phyloP scores from a whole-genome alignment of 2,113 vertebrate species.

The Scortum barcoo region DNA sequence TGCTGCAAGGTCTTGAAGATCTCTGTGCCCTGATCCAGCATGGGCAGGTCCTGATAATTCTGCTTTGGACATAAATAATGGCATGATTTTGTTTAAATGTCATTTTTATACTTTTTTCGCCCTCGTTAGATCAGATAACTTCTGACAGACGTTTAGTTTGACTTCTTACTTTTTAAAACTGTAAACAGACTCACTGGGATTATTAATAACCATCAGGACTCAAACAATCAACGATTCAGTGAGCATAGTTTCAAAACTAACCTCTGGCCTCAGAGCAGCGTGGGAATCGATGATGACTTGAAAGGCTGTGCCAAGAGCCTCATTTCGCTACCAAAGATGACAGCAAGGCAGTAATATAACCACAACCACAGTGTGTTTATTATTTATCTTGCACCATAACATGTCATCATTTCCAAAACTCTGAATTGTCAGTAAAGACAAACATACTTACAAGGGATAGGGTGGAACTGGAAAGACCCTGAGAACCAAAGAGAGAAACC shows the following conservation, averaged over 20 bases:
- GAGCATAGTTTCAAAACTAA: slow-evolving; percentile 64
- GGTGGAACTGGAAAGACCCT: slow-evolving; percentile 85
- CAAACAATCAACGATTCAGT: neutral
- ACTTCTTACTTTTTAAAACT: neutral
- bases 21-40: slow-evolving; percentile 92
- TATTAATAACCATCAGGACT: neutral
- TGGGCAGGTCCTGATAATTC: slow-evolving; percentile 88
- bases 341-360: neutral
- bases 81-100: neutral
- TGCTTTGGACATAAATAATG: slow-evolving; percentile 57
- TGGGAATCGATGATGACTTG: slow-evolving; percentile 86
- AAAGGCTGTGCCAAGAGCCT: slow-evolving; percentile 87
- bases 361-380: neutral
- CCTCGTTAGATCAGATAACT: neutral
- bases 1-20: slow-evolving; percentile 98
- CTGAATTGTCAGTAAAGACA: neutral
- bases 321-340: slow-evolving; percentile 77
- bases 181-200: neutral
- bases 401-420: neutral
- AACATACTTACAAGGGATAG: slow-evolving; percentile 86
- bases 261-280: slow-evolving; percentile 86
- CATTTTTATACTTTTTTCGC: neutral
- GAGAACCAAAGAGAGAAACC: slow-evolving; percentile 47
- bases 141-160: neutral
- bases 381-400: neutral